These are phyloP conservation scores for Protobothrops mucrosquamatus DNA, from an alignment of 2,113 vertebrate species.

Conservation along the genomic window DNA sequence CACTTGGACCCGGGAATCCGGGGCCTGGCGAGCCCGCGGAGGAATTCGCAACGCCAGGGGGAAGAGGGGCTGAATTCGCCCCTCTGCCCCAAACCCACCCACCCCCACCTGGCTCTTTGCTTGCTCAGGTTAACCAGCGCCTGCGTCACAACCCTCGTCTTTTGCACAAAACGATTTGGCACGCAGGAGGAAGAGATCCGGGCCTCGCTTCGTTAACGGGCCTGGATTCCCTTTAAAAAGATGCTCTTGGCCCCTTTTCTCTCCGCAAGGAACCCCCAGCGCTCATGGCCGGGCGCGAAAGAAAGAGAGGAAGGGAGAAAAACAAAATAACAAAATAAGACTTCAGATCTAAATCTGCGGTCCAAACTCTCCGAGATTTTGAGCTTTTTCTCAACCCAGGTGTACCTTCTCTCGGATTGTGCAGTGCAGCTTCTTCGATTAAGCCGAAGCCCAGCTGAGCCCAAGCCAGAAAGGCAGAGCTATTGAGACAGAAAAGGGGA, in stretches of 20 bases:
- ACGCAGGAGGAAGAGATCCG: background rate
- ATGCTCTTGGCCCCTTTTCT: background rate
- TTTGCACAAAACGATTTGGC: background rate
- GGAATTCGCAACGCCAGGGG: background rate
- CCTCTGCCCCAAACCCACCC: background rate
- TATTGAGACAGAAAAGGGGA: background rate
- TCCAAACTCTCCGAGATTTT: background rate
- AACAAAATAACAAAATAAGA: background rate
- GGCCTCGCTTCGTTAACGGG: background rate
- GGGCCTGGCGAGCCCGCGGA: background rate
- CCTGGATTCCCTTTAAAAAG: background rate
- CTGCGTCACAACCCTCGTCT: background rate
- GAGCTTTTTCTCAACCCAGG: background rate
- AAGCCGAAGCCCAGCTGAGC: background rate
- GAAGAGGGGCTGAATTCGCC: background rate
- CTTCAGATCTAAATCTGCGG: background rate
- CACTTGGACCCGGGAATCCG: background rate
- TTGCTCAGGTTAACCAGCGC: background rate
- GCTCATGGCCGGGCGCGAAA: background rate
- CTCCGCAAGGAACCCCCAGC: background rate
- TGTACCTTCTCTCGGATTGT: background rate
- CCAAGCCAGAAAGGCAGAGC: background rate
- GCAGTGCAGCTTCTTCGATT: background rate
- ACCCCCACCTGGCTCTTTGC: too few relatives aligned
- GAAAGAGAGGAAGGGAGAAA: background rate